phyloP scores from a whole-genome alignment of 2,113 vertebrate species.

The Zosterops lateralis region DNA sequence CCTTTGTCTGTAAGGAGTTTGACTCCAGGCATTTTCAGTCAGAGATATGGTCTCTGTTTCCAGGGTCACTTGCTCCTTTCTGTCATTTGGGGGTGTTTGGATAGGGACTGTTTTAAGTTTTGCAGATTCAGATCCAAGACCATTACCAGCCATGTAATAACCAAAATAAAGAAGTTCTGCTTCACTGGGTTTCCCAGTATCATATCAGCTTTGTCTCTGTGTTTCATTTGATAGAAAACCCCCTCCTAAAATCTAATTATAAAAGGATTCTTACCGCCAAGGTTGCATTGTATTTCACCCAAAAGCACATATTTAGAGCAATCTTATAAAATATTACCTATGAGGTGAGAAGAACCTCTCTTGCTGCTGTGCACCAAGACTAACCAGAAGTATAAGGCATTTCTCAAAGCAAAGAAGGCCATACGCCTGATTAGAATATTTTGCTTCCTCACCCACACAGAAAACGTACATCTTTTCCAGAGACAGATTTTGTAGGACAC shows the following conservation, averaged over 20 bases:
- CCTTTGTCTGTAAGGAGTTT: neutral
- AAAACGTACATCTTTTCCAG: neutral
- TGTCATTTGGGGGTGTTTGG: neutral
- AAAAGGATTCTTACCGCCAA: neutral
- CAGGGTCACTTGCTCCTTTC: neutral
- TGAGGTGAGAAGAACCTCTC: neutral
- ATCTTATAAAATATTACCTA: neutral
- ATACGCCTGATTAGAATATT: neutral
- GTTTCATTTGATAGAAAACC: neutral
- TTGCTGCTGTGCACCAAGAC: neutral
- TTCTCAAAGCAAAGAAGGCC: neutral
- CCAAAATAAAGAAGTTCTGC: neutral
- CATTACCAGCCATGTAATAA: neutral
- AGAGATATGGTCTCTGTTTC: neutral
- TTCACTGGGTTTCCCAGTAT: neutral
- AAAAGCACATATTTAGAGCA: neutral
- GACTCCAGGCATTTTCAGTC: neutral
- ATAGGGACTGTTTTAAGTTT: neutral
- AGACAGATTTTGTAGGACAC: neutral
- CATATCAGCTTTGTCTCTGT: neutral
- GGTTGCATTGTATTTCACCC: neutral
- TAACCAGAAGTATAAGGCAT: neutral
- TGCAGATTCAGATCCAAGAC: neutral
- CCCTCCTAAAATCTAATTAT: neutral
- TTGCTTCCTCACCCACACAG: neutral